These are phyloP conservation scores for Seriola rivoliana DNA, from an alignment of 2,113 vertebrate species.

Conservation along the genomic window DNA sequence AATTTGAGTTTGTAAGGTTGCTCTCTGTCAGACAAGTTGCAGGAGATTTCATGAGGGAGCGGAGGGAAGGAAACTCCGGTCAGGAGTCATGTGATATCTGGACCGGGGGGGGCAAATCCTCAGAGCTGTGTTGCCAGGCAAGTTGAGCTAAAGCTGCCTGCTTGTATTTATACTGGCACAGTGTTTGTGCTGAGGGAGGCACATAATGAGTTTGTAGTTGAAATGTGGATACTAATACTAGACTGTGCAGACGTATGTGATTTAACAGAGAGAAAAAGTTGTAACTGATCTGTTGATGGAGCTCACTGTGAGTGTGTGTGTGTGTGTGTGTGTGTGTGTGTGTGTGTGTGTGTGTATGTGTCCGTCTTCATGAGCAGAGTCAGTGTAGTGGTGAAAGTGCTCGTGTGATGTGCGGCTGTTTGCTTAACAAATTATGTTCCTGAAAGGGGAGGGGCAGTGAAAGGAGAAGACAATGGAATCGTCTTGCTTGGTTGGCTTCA, in stretches of 20 bases:
- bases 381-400: slow-evolving; percentile 36
- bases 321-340: neutral
- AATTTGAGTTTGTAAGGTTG: slow-evolving; percentile 70
- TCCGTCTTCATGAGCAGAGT: neutral
- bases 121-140: slow-evolving; percentile 73
- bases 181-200: slow-evolving; percentile 44
- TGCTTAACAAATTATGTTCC: slow-evolving; percentile 58
- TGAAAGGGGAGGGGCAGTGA: slow-evolving; percentile 57
- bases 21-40: slow-evolving; percentile 55
- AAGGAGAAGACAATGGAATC: slow-evolving; percentile 74
- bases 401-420: slow-evolving; percentile 33
- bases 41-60: slow-evolving; percentile 53
- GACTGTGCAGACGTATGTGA: neutral
- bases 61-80: slow-evolving; percentile 61
- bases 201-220: slow-evolving; percentile 20
- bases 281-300: neutral
- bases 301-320: neutral
- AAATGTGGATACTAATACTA: neutral
- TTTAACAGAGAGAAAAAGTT: neutral
- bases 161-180: slow-evolving; percentile 56
- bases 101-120: slow-evolving; percentile 28
- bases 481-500: slow-evolving; percentile 72
- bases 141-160: slow-evolving; percentile 64
- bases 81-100: slow-evolving; percentile 11
- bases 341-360: neutral